Conservation (phyloP, 2,888 invertebrate species). For the Scaptomyza reducta region DNA sequence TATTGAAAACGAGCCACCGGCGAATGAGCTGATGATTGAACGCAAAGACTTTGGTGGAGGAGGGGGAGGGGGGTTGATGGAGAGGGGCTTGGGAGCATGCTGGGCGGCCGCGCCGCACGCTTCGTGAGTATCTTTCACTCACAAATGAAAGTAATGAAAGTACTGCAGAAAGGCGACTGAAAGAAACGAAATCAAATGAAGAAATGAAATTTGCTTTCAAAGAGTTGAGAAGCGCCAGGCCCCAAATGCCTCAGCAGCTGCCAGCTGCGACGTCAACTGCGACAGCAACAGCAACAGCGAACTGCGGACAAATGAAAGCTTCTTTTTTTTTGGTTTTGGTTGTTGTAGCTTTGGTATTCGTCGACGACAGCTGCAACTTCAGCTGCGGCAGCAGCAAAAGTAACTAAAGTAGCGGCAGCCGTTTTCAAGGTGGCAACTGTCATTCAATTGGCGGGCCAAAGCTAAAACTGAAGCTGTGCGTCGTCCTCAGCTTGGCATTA, state of each 20-base stretch:
- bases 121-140: constrained; percentile 72
- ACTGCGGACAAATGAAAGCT: constrained; percentile 77
- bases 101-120: constrained; percentile 38
- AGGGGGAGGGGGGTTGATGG: background rate
- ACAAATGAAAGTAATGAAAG: constrained; percentile 79
- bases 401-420: constrained; percentile 27
- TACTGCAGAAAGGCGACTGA: constrained; percentile 47
- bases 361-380: constrained; percentile 55
- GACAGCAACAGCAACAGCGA: too few species aligned
- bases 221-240: constrained; percentile 48
- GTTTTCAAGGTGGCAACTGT: constrained; percentile 76
- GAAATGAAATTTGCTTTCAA: constrained; percentile 80
- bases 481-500: constrained; percentile 70
- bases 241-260: constrained; percentile 47
- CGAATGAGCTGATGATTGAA: constrained; percentile 1
- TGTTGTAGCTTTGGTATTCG: constrained; percentile 37
- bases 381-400: constrained; percentile 21
- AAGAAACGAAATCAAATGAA: constrained; percentile 78
- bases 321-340: constrained; percentile 31
- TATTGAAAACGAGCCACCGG: constrained; percentile 29
- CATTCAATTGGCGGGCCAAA: too few species aligned
- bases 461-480: constrained; percentile 27
- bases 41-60: background rate
- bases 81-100: constrained; percentile 34
- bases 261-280: constrained; percentile 11